phyloP scores from a whole-genome alignment of 1,140 invertebrate species.

The Meloidogyne hapla region DNA sequence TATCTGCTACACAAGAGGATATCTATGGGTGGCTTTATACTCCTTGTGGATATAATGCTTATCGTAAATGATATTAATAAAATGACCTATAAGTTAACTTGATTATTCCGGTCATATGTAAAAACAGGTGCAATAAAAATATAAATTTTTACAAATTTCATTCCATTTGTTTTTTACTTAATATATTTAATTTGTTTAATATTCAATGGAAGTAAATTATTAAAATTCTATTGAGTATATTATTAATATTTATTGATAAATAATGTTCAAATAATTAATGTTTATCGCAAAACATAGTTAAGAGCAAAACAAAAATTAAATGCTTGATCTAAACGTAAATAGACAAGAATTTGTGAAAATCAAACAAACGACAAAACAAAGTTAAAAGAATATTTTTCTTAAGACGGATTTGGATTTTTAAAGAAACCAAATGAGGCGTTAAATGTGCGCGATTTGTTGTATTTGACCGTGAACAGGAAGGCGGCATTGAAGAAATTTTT shows the following conservation, averaged over 20 bases:
- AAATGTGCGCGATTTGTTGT: neutral
- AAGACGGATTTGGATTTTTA: neutral
- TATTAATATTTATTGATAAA: too few relatives aligned
- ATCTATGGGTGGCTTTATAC: constrained; percentile 45
- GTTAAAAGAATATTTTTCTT: neutral
- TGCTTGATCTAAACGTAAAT: neutral
- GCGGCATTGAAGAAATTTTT: neutral
- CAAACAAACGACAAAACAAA: neutral
- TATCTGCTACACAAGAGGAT: constrained; percentile 35
- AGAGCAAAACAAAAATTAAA: neutral
- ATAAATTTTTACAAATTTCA: neutral
- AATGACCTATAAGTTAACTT: neutral
- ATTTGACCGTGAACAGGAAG: neutral
- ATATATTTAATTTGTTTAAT: too few relatives aligned
- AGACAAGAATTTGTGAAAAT: neutral
- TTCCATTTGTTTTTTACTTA: neutral
- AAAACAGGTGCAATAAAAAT: too few relatives aligned
- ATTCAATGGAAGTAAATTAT: too few relatives aligned
- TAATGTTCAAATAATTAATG: too few relatives aligned
- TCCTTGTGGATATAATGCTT: constrained; percentile 34
- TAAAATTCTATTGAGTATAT: too few relatives aligned
- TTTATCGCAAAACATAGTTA: neutral
- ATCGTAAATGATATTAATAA: constrained; percentile 25
- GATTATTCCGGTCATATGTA: neutral
- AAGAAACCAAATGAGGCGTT: neutral